These are phyloP conservation scores for Pristionchus fissidentatus DNA, from an alignment of 2,888 invertebrate genomes.

Conservation along the genomic window DNA sequence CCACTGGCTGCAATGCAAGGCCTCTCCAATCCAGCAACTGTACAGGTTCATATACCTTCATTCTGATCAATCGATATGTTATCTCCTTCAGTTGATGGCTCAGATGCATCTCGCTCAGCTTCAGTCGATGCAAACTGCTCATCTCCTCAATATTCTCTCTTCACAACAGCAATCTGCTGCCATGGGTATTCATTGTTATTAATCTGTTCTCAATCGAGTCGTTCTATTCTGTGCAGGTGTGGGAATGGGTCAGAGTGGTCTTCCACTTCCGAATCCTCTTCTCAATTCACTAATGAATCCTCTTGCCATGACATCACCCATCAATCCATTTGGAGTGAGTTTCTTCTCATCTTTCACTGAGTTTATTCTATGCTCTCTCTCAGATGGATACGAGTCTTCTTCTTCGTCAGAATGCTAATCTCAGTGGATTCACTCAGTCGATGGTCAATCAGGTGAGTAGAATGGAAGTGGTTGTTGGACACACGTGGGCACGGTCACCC, in stretches of 20 bases:
- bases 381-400: constrained; percentile 17
- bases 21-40: constrained; percentile 9
- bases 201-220: neutral
- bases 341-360: neutral
- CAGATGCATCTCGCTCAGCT: constrained; percentile 41
- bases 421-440: constrained; percentile 7
- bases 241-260: neutral
- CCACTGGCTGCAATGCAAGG: neutral
- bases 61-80: neutral
- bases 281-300: constrained; percentile 38
- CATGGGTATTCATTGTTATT: neutral
- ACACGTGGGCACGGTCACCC: too few species aligned
- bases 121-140: constrained; percentile 34
- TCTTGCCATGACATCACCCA: constrained; percentile 3
- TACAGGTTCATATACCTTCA: neutral
- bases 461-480: too few species aligned
- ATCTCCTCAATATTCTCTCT: constrained; percentile 30
- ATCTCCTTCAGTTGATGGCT: constrained; percentile 1
- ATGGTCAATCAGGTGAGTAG: neutral
- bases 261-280: constrained; percentile 14
- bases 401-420: constrained; percentile 35
- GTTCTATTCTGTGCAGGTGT: neutral
- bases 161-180: constrained; percentile 29
- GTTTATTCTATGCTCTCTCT: neutral
- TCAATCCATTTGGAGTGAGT: constrained; percentile 42